Conservation (phyloP, 2,797 vertebrate genomes). For the Cryptoblepharus egeriae region DNA sequence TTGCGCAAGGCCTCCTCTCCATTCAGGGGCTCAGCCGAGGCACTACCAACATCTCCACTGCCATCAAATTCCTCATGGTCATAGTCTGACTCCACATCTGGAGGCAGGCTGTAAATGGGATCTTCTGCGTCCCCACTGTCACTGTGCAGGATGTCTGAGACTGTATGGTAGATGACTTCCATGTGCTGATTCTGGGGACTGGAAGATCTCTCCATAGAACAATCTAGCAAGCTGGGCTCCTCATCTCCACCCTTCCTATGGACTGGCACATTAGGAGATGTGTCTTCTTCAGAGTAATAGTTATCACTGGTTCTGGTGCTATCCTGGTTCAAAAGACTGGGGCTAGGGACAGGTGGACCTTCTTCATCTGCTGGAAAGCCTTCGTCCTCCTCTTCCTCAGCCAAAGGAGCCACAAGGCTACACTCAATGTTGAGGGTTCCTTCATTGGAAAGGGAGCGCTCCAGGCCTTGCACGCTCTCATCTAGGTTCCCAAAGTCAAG, state of each 20-base stretch:
- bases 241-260: slow-evolving; percentile 13
- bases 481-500: slow-evolving; percentile 86
- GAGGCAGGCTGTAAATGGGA: slow-evolving; percentile 71
- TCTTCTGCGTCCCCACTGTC: slow-evolving; percentile 70
- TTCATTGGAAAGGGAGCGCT: slow-evolving; percentile 84
- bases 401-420: slow-evolving; percentile 83
- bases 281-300: slow-evolving; percentile 54
- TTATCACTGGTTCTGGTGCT: slow-evolving; percentile 54
- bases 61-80: slow-evolving; percentile 93
- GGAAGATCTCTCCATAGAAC: slow-evolving; percentile 13
- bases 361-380: slow-evolving; percentile 88
- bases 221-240: neutral
- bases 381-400: slow-evolving; percentile 88
- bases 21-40: slow-evolving; percentile 83
- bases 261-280: slow-evolving; percentile 42
- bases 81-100: slow-evolving; percentile 87
- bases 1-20: slow-evolving; percentile 83
- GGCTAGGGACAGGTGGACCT: slow-evolving; percentile 78
- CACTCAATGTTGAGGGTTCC: slow-evolving; percentile 84
- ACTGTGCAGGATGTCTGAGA: slow-evolving; percentile 62
- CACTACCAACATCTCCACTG: slow-evolving; percentile 81
- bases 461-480: slow-evolving; percentile 77
- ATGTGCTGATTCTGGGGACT: slow-evolving; percentile 49
- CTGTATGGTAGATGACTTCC: slow-evolving; percentile 76
- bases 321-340: slow-evolving; percentile 65